Conservation (phyloP, 2,113 vertebrate species). For the Muntiacus muntjak region DNA sequence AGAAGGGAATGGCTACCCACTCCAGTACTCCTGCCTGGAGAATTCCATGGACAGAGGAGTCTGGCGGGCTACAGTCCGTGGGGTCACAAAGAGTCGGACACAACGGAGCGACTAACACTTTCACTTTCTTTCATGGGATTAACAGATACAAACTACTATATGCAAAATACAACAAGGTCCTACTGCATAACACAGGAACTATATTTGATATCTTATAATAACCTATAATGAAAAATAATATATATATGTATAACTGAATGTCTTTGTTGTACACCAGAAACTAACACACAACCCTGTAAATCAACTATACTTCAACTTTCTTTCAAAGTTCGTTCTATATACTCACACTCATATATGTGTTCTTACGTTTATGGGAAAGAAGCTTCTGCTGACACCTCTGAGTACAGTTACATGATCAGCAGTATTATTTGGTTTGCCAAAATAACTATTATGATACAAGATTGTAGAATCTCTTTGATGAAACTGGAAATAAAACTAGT, state of each 20-base stretch:
- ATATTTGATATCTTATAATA: not conserved
- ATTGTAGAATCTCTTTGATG: not conserved
- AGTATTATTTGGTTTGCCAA: not conserved
- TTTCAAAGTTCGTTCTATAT: not conserved
- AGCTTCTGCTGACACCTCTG: not conserved
- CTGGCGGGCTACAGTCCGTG: not conserved
- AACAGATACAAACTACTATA: not conserved
- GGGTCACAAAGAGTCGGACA: not conserved
- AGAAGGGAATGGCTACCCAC: not conserved
- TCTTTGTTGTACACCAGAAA: not conserved
- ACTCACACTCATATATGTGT: not conserved
- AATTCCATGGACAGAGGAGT: not conserved
- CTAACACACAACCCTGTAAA: not conserved
- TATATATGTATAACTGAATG: not conserved
- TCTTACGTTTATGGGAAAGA: not conserved
- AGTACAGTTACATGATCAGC: not conserved
- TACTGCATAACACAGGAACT: not conserved
- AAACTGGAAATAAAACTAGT: not conserved
- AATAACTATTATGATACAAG: not conserved
- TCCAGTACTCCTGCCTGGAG: not conserved
- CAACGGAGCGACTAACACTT: not conserved
- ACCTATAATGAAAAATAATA: not conserved
- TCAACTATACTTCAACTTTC: not conserved
- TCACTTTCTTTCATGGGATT: not conserved
- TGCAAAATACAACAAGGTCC: not conserved